A percentile compares a stretch with the other conserved stretches of the same genome.
Evolutionary conservation across 2,113 vertebrate genomes (phyloP).

Genomic region (Pavo muticus): DNA sequence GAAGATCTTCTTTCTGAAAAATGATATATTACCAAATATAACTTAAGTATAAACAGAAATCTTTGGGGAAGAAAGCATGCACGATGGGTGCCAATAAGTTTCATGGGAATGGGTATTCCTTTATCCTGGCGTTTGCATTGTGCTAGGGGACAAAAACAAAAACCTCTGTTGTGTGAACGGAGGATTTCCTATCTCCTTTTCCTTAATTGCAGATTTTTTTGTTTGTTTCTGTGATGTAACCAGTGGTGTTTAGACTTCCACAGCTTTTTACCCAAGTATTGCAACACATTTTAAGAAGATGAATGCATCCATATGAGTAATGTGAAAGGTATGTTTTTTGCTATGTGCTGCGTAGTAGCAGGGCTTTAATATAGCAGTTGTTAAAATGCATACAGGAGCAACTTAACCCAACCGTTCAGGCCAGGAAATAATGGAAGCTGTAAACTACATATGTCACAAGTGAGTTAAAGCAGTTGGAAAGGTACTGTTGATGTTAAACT

Average conservation of each 20-base stretch:
- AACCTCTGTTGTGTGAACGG: neutral
- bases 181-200: neutral
- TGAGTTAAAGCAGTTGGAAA: neutral
- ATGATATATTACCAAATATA: neutral
- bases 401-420: neutral
- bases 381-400: neutral
- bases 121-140: fast-evolving
- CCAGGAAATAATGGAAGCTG: neutral
- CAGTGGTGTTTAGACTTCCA: neutral
- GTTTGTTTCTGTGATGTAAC: neutral
- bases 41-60: neutral
- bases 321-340: neutral
- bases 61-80: too few relatives aligned
- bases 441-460: neutral
- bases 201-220: neutral
- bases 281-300: neutral
- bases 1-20: neutral
- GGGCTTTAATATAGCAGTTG: neutral
- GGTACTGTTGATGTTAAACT: neutral
- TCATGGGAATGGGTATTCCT: neutral
- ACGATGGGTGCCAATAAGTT: neutral
- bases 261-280: neutral
- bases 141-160: neutral
- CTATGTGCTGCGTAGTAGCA: neutral
- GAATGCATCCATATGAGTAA: neutral